Conservation (phyloP, 2,888 invertebrate species). For the Synergus laeviventris region DNA sequence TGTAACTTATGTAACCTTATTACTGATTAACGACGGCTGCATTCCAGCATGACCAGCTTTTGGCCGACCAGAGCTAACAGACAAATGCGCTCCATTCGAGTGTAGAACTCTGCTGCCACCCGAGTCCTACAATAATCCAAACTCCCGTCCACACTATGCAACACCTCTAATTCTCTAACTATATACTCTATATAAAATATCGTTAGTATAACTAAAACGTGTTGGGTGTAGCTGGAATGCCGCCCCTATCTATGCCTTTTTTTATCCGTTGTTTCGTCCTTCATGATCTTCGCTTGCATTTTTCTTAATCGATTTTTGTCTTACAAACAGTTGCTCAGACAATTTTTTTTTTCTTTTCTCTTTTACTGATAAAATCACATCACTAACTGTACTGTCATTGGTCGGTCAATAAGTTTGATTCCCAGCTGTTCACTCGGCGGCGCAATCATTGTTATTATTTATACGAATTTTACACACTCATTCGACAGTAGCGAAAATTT, state of each 20-base stretch:
- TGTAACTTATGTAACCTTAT: constrained; percentile 75
- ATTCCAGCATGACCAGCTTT: constrained; percentile 75
- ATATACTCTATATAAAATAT: constrained; percentile 77
- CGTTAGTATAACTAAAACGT: constrained; percentile 76
- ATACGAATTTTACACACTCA: constrained; percentile 73
- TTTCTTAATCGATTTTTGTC: constrained; percentile 45
- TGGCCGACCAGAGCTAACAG: constrained; percentile 76
- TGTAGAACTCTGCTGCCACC: constrained; percentile 65
- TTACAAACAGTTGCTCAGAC: constrained; percentile 32
- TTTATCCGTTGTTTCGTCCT: constrained; percentile 54
- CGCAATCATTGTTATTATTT: constrained; percentile 72
- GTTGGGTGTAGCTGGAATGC: constrained; percentile 75
- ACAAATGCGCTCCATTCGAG: constrained; percentile 74
- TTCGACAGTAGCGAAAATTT: constrained; percentile 67
- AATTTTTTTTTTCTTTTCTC: constrained; percentile 46
- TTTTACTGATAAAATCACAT: constrained; percentile 67
- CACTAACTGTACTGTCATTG: constrained; percentile 68
- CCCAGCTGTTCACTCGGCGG: constrained; percentile 73
- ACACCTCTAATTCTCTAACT: constrained; percentile 74
- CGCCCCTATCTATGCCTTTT: constrained; percentile 70
- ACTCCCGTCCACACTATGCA: constrained; percentile 62
- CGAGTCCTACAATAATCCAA: constrained; percentile 50
- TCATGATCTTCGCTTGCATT: constrained; percentile 46
- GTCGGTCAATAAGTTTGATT: constrained; percentile 75
- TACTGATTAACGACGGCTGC: constrained; percentile 75